Percentiles rank a stretch among this genome's conserved stretches.
Conservation (phyloP, 2,797 vertebrate genomes). For the Parambassis ranga region DNA sequence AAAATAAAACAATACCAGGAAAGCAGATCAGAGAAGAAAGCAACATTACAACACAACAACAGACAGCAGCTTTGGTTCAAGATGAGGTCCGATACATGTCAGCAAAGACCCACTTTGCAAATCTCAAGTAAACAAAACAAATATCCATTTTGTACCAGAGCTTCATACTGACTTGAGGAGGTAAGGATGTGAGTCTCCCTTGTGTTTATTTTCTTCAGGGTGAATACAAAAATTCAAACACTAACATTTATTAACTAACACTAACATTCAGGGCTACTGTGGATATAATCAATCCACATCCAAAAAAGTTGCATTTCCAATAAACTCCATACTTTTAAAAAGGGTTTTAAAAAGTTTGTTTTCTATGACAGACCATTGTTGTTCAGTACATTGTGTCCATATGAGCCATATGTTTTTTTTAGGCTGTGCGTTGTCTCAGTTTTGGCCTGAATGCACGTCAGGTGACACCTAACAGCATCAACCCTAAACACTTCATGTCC, state of each 20-base stretch:
- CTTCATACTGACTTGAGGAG: not conserved
- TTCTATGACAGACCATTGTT: too few species aligned
- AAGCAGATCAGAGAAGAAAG: not conserved
- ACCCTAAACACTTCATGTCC: too few species aligned
- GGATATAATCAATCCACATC: not conserved
- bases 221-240: not conserved
- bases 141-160: not conserved
- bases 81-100: constrained; percentile 5
- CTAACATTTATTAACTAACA: not conserved
- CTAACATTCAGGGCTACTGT: not conserved
- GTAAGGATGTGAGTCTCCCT: not conserved
- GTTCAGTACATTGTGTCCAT: too few species aligned
- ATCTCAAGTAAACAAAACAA: not conserved
- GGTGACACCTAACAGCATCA: too few species aligned
- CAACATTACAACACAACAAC: not conserved
- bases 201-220: not conserved
- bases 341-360: too few species aligned
- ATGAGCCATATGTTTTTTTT: too few species aligned
- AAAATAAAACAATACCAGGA: too few species aligned
- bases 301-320: too few species aligned
- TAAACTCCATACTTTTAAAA: too few species aligned
- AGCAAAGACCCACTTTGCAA: not conserved
- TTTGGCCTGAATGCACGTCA: too few species aligned
- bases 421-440: too few species aligned
- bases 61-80: not conserved